These are phyloP conservation scores for Escarpia spicata DNA, from an alignment of 2,888 invertebrate genomes.

Conservation along the genomic window DNA sequence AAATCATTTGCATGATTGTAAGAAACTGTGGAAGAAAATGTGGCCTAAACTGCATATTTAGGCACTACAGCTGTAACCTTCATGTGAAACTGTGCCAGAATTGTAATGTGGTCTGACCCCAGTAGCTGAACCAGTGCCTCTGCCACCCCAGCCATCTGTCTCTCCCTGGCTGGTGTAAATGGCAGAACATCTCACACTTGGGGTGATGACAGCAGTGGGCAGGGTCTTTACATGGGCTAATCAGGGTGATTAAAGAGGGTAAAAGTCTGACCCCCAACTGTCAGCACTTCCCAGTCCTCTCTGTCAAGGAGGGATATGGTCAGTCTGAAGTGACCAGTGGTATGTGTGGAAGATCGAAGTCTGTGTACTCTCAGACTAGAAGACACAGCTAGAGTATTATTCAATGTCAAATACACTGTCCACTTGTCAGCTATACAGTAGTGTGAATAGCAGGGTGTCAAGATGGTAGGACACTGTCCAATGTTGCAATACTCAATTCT, in stretches of 20 bases:
- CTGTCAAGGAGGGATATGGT: not conserved
- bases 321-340: not conserved
- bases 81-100: too few species aligned
- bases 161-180: not conserved
- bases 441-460: not conserved
- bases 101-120: too few species aligned
- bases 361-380: too few species aligned
- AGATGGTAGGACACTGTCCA: not conserved
- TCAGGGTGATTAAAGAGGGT: conserved; percentile 4
- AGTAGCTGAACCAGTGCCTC: too few species aligned
- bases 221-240: not conserved
- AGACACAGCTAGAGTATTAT: too few species aligned
- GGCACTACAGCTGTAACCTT: too few species aligned
- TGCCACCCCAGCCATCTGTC: not conserved
- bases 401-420: too few species aligned
- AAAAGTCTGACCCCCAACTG: not conserved
- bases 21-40: too few species aligned
- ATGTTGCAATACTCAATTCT: not conserved
- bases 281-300: not conserved
- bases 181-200: not conserved
- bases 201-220: conserved; percentile 1
- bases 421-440: too few species aligned
- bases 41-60: too few species aligned
- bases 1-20: too few species aligned
- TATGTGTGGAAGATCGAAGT: not conserved